phyloP scores from a whole-genome alignment of 2,113 vertebrate species.

The Oreochromis spilurus region DNA sequence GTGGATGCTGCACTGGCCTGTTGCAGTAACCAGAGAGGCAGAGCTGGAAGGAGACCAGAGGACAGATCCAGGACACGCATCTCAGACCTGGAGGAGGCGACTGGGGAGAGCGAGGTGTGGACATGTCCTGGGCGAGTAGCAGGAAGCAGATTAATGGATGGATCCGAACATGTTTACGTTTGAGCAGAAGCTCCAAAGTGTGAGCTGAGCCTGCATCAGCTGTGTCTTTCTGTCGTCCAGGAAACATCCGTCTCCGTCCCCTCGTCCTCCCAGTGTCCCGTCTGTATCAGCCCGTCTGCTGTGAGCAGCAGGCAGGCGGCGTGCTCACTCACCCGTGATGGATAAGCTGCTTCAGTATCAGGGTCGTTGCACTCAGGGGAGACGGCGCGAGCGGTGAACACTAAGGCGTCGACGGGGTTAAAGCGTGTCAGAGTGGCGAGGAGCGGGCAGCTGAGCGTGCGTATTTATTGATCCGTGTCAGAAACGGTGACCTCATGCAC shows the following conservation, averaged over 20 bases:
- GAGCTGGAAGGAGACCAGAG: neutral
- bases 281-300: neutral
- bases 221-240: neutral
- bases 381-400: neutral
- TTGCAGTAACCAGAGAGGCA: neutral
- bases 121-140: neutral
- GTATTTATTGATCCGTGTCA: neutral
- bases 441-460: conserved; percentile 14
- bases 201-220: rapidly evolving
- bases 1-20: neutral
- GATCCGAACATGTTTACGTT: neutral
- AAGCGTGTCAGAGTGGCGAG: conserved; percentile 10
- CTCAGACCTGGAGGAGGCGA: neutral
- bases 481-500: neutral
- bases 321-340: conserved; percentile 44
- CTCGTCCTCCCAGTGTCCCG: neutral
- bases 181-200: neutral
- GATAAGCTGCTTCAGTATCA: conserved; percentile 28
- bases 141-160: neutral
- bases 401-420: neutral
- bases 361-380: conserved; percentile 43
- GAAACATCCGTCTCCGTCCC: neutral
- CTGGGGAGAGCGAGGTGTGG: neutral
- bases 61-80: neutral
- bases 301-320: neutral